Evolutionary conservation across 2,113 vertebrate genomes (phyloP).

Genomic region (Kryptolebias marmoratus): DNA sequence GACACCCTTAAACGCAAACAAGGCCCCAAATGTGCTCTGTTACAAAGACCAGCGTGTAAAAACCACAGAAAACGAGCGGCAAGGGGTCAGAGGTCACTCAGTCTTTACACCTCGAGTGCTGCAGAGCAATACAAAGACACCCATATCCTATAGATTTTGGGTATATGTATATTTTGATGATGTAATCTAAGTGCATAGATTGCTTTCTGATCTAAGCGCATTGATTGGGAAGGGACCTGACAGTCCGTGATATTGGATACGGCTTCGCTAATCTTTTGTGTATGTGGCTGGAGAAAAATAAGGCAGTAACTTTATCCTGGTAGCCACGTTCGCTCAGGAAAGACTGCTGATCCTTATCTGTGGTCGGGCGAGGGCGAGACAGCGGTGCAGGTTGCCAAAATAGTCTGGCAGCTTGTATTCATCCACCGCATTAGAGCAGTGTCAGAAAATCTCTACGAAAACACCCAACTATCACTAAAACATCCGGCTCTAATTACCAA

Average conservation of each 20-base stretch:
- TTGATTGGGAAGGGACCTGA: slow-evolving; percentile 71
- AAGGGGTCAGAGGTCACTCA: slow-evolving; percentile 1
- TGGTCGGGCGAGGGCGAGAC: slow-evolving; percentile 70
- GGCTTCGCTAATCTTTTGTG: slow-evolving; percentile 79
- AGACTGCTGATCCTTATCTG: slow-evolving; percentile 76
- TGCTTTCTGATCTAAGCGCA: slow-evolving; percentile 70
- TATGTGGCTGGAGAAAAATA: slow-evolving; percentile 75
- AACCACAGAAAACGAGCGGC: slow-evolving; percentile 7
- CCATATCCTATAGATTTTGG: slow-evolving; percentile 24
- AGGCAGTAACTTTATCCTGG: slow-evolving; percentile 71
- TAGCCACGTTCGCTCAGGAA: slow-evolving; percentile 75
- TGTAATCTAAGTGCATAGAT: slow-evolving; percentile 68
- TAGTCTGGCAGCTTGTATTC: slow-evolving; percentile 74
- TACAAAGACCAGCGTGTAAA: slow-evolving; percentile 28
- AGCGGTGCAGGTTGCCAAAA: slow-evolving; percentile 70
- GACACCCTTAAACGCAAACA: slow-evolving; percentile 58
- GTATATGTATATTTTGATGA: slow-evolving; percentile 64
- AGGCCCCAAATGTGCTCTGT: slow-evolving; percentile 21
- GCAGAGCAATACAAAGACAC: neutral
- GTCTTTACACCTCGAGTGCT: neutral
- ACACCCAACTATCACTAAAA: slow-evolving; percentile 30
- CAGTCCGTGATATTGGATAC: slow-evolving; percentile 78
- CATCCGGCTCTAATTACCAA: neutral
- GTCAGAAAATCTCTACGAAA: slow-evolving; percentile 65
- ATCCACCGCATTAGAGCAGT: slow-evolving; percentile 65